Conservation (phyloP, 2,888 invertebrate genomes). For the Phoenoteleia sp. region DNA sequence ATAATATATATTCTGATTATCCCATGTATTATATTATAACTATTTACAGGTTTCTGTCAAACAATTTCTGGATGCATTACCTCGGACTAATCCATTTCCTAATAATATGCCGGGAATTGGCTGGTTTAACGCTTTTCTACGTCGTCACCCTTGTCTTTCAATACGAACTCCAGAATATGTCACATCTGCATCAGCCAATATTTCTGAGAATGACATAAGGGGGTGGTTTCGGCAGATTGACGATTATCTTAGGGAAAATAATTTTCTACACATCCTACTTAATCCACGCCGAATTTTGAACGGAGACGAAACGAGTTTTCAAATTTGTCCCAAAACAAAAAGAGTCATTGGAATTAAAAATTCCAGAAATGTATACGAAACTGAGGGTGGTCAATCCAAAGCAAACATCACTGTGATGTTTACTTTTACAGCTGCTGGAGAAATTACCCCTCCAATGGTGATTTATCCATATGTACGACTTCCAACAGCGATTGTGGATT, state of each 20-base stretch:
- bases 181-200: conserved; percentile 79
- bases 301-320: conserved; percentile 82
- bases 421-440: conserved; percentile 82
- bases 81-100: conserved; percentile 78
- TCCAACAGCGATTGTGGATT: conserved; percentile 79
- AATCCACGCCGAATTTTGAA: conserved; percentile 81
- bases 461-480: conserved; percentile 83
- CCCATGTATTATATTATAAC: background rate
- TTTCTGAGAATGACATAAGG: conserved; percentile 79
- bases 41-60: conserved; percentile 68
- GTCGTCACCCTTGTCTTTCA: conserved; percentile 77
- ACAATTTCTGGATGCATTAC: conserved; percentile 68
- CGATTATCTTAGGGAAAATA: conserved; percentile 74
- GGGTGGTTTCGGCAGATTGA: conserved; percentile 80
- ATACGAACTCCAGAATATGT: conserved; percentile 67
- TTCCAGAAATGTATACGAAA: conserved; percentile 82
- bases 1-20: too few species aligned
- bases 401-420: conserved; percentile 84
- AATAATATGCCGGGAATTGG: conserved; percentile 77
- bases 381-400: conserved; percentile 82
- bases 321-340: conserved; percentile 79
- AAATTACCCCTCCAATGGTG: conserved; percentile 82
- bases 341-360: conserved; percentile 73
- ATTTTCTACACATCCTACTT: conserved; percentile 75
- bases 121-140: conserved; percentile 80